Base-by-base conservation (phyloP, 2,113 vertebrate species). In the Coptodon bakossiorum region DNA sequence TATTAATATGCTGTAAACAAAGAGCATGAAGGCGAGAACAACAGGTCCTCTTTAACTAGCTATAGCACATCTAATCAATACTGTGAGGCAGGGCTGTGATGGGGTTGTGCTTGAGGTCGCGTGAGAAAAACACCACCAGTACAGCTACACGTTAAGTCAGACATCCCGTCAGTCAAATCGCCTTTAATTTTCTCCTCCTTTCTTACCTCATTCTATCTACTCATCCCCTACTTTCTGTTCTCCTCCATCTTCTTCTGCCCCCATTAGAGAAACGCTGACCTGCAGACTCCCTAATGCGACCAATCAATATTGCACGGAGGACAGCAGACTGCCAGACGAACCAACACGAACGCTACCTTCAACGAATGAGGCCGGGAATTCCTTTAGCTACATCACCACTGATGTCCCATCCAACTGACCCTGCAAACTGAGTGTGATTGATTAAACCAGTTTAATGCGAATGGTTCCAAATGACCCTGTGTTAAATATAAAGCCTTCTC, bases 241-340 rank as follows among this genome's bases (percentile, higher is more conserved):
- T 86, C 86, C 85, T 88, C 78, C 56, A 66, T 80, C 83, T 68
- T 90, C 82, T 86, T 81, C 85, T 90, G 82, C 89, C 84, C 80
- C 85, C 36, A 43, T 81, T 90, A 81, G 48, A 88, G 86, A 93
- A 96, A 36, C 53, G 91, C 94, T 96, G 95, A 96, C 86, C 93
- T 38, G 87, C 91, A 91, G 50, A 91, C 92, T 94, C 84, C 81
- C 81, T 90, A 91, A 95, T 91, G 93, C 6, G 68, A 92, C 88
- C 90, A 92, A 95, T 96, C 95, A 86, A 96, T 96, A 94, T 84
- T 85, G 56, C 73, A 66, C 91, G 88, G 93, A 94, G 94, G 91
- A 94, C 92, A 89, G 83, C 68, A 14, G 71, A 88, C 66, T 45
- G 17, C 85, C 12, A 43, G 82, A 94, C 92, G 94, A 86, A 93